Base-by-base conservation (phyloP, 2,888 invertebrate species). In the Apotomis capreana region DNA sequence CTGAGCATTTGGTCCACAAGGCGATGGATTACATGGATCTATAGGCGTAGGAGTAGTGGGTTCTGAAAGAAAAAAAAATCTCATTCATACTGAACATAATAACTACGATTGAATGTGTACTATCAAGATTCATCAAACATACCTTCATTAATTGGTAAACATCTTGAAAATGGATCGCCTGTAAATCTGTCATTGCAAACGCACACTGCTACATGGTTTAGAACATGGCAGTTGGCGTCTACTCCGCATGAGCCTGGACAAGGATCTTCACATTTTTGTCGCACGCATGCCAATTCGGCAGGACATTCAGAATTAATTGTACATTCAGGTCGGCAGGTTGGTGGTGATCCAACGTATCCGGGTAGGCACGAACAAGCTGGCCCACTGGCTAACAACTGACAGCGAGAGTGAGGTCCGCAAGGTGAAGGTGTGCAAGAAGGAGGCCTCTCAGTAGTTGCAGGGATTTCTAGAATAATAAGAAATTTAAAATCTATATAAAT, bases 211-310 rank as follows among this genome's bases (percentile, higher is more conserved):
- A 96, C 94, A 84, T 97, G 97, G 84, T 96, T 97, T 40, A 96
- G 86, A 6, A 97, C 96, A 76, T 96, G 95, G 78, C 97, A 97
- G 78, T 95, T 95, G 5, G 97, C 96, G 83, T 96, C 96, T 13
- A 96, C 93, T 13, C 97, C 97, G 80, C 97, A 97, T 0, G 97
- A 97, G 9, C 97, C 97, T 12, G 96, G 95, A 77, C 97, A 97
- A 40, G 97, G 97, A 89, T 97, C 96, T 83, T 95, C 94, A 86
- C 97, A 97, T 87, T 95, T 96, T 83, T 96, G 95, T 81, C 96
- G 95, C 54, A 97, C 95, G 80, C 97, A 96, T 9, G 97, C 96
- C 73, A 95, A 92, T 65, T 95, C 95, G 74, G 96, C 96, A 61
- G 96, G 95, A 82, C 97, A 97, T 86, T 97, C 97, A 0, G 96